These are phyloP conservation scores for Panonychus citri DNA, from an alignment of 1,140 invertebrate species.

Conservation along the genomic window DNA sequence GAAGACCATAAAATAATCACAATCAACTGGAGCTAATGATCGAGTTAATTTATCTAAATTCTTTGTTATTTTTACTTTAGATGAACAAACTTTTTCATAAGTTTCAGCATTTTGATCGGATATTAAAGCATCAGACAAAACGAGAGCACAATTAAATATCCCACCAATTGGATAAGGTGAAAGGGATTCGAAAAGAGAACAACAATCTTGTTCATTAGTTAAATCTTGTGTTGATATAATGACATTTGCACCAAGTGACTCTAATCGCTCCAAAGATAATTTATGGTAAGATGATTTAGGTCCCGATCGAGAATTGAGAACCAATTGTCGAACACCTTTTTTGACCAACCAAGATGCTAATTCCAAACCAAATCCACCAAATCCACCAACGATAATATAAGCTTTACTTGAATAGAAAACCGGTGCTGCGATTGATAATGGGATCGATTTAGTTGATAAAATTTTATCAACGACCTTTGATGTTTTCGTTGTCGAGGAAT, in stretches of 20 bases:
- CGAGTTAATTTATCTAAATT: constrained; percentile 48
- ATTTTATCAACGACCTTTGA: neutral
- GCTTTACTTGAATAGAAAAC: constrained; percentile 64
- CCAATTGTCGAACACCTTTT: constrained; percentile 53
- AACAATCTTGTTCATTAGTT: constrained; percentile 37
- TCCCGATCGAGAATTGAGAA: constrained; percentile 66
- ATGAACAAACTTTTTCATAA: constrained; percentile 39
- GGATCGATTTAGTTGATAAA: neutral
- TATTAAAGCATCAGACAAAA: constrained; percentile 56
- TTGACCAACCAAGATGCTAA: constrained; percentile 64
- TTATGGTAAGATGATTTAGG: constrained; percentile 62
- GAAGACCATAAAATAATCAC: constrained; percentile 76
- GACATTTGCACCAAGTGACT: constrained; percentile 46
- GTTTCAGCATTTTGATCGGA: constrained; percentile 60
- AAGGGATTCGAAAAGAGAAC: constrained; percentile 27
- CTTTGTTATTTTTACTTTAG: constrained; percentile 39
- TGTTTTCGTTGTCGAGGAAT: constrained; percentile 11
- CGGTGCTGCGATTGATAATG: constrained; percentile 27
- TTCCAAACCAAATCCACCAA: constrained; percentile 85
- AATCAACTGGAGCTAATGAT: constrained; percentile 34
- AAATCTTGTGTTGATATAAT: constrained; percentile 41
- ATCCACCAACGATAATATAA: constrained; percentile 62
- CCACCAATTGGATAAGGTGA: constrained; percentile 59
- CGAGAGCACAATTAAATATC: constrained; percentile 75
- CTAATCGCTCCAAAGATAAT: constrained; percentile 22